These are phyloP conservation scores for Acanthopagrus latus DNA, from an alignment of 2,797 vertebrate genomes.

Conservation along the genomic window DNA sequence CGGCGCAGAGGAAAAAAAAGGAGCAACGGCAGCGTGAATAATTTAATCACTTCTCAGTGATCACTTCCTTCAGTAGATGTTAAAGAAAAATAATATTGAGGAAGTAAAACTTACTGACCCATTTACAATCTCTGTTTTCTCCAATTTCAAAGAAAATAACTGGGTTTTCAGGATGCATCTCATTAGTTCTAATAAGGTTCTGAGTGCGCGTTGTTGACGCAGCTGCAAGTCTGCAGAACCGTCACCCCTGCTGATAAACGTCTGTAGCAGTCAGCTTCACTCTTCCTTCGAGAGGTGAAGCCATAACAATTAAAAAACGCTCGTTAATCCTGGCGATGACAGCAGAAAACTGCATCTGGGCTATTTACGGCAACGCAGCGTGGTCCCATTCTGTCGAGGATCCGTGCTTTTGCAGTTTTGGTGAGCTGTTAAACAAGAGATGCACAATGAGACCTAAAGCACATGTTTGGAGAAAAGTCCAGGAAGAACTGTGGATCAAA, in stretches of 20 bases:
- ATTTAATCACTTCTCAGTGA: conserved; percentile 56
- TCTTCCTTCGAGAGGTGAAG: conserved; percentile 23
- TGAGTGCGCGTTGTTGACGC: neutral
- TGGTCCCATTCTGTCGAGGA: conserved; percentile 17
- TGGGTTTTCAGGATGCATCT: conserved; percentile 15
- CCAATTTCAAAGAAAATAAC: conserved; percentile 28
- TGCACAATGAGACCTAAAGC: neutral
- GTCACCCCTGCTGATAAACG: conserved; percentile 14
- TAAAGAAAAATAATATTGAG: conserved; percentile 31
- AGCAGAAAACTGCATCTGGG: conserved; percentile 29
- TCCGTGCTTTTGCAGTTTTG: neutral
- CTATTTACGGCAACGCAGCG: conserved; percentile 36
- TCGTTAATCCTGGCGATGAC: conserved; percentile 52
- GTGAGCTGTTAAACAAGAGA: neutral
- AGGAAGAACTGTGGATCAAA: neutral
- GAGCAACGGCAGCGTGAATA: conserved; percentile 49
- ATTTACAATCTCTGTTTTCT: conserved; percentile 48
- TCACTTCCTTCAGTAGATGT: conserved; percentile 37
- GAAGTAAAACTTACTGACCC: conserved; percentile 51
- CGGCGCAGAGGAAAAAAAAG: neutral
- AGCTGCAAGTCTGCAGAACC: conserved; percentile 13
- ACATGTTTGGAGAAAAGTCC: neutral
- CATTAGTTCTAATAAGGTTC: conserved; percentile 12
- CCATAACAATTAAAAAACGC: conserved; percentile 50
- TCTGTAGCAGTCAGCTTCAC: conserved; percentile 3